Conservation (phyloP, 2,113 vertebrate genomes). For the Lepidothrix coronata region DNA sequence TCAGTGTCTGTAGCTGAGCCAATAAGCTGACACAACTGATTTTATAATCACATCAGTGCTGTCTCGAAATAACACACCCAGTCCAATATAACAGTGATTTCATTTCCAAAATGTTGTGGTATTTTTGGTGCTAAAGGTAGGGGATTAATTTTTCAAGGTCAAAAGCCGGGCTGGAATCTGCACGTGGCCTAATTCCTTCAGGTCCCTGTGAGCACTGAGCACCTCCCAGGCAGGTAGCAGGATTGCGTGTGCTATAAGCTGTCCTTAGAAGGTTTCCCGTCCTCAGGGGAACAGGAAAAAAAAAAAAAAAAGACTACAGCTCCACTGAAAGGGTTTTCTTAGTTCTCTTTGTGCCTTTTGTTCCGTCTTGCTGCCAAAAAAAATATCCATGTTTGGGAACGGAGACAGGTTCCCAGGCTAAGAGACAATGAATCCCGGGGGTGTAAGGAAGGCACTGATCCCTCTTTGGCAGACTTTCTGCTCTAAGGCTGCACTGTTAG, state of each 20-base stretch:
- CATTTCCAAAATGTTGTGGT: constrained; percentile 37
- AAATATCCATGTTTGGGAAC: constrained; percentile 69
- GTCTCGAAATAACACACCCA: constrained; percentile 57
- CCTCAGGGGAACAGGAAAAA: background rate
- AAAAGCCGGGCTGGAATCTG: background rate
- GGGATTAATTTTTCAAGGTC: background rate
- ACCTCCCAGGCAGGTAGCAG: constrained; percentile 8
- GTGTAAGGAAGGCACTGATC: constrained; percentile 51
- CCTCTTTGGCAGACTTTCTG: constrained; percentile 19
- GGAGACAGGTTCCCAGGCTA: constrained; percentile 67
- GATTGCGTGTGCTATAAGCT: background rate
- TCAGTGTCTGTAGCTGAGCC: constrained; percentile 48
- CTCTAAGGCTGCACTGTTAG: background rate
- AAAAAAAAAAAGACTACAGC: background rate
- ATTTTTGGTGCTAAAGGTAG: constrained; percentile 34
- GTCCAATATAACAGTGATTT: constrained; percentile 46
- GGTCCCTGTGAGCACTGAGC: background rate
- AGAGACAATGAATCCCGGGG: constrained; percentile 66
- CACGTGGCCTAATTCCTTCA: background rate
- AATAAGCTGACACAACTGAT: constrained; percentile 64
- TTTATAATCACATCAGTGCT: constrained; percentile 61
- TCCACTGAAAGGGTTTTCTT: constrained; percentile 58
- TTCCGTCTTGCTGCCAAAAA: constrained; percentile 63
- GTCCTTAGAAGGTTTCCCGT: background rate
- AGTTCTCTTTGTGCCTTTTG: constrained; percentile 67